phyloP scores from a whole-genome alignment of 2,113 vertebrate species.

The Leucoraja erinaceus region DNA sequence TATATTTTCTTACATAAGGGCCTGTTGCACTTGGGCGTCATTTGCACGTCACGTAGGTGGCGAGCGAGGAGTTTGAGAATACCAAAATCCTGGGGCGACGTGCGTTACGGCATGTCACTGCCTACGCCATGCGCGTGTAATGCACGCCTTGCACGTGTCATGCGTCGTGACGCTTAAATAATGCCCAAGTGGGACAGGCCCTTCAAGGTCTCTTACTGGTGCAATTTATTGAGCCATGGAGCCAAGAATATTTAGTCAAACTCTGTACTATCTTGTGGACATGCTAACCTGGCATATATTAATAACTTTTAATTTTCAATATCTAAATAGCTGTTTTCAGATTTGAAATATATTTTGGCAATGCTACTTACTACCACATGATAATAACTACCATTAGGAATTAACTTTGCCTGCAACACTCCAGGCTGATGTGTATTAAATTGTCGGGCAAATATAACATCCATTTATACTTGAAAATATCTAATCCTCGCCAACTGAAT shows the following conservation, averaged over 20 bases:
- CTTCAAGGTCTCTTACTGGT: not conserved
- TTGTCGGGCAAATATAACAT: not conserved
- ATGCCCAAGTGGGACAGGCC: too few species aligned
- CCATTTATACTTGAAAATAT: not conserved
- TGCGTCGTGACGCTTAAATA: too few species aligned
- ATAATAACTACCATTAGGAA: not conserved
- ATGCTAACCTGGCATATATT: not conserved
- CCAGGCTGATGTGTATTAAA: not conserved
- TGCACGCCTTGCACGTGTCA: too few species aligned
- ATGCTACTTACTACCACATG: not conserved
- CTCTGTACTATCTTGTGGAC: not conserved
- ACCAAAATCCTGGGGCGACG: too few species aligned
- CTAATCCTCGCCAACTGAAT: not conserved
- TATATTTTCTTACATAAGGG: not conserved
- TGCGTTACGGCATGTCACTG: too few species aligned
- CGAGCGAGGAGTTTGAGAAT: too few species aligned
- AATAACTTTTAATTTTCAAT: not conserved
- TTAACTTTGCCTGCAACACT: not conserved
- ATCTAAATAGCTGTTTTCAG: not conserved
- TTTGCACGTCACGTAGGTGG: too few species aligned
- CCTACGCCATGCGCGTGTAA: too few species aligned
- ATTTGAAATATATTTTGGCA: not conserved
- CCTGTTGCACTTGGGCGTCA: too few species aligned
- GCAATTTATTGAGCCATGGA: conserved; percentile 16
- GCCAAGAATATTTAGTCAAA: not conserved